These are phyloP conservation scores for Archilochus colubris DNA, from an alignment of 2,113 vertebrate genomes.

Conservation along the genomic window DNA sequence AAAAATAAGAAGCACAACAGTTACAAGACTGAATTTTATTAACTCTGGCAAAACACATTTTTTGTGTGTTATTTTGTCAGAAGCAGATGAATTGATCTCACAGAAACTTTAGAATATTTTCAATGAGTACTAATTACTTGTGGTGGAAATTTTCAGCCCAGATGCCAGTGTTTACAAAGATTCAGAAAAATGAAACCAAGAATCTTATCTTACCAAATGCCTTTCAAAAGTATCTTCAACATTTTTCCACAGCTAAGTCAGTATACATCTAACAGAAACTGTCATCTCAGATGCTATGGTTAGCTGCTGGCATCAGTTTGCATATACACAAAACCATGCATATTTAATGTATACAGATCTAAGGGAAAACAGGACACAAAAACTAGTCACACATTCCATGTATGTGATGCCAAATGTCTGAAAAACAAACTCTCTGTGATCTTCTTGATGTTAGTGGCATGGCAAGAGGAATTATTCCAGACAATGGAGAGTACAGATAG, in stretches of 20 bases:
- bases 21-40: background rate
- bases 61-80: background rate
- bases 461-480: slow-evolving; percentile 5
- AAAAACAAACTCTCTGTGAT: background rate
- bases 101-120: background rate
- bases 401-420: background rate
- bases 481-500: background rate
- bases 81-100: background rate
- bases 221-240: background rate
- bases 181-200: background rate
- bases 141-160: background rate
- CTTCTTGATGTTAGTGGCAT: background rate
- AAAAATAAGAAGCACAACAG: background rate
- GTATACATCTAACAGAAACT: background rate
- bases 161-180: background rate
- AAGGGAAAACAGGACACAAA: background rate
- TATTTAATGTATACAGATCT: slow-evolving; percentile 13
- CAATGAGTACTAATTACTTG: background rate
- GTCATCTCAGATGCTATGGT: background rate
- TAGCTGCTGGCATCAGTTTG: background rate
- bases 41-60: background rate
- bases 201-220: background rate
- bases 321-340: background rate
- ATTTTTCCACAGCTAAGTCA: background rate
- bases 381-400: background rate